Base-by-base conservation (phyloP, 2,888 invertebrate species). In the Drosophila parthenogenetica region DNA sequence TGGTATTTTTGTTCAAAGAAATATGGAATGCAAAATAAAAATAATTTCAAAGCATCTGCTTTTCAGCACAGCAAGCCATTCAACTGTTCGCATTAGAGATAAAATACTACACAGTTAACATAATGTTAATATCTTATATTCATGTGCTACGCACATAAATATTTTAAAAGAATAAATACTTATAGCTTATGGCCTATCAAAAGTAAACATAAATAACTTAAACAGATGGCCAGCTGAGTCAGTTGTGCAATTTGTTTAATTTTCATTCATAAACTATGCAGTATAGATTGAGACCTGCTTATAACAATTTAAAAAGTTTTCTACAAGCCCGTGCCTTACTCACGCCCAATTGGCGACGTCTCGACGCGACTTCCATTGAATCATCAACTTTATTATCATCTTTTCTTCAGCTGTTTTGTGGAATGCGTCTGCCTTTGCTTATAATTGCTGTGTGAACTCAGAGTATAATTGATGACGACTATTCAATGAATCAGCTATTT, bases 371-470 rank as follows among this genome's bases (percentile, higher is more conserved):
- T 48, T 53, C 63, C 54, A 68, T 61, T 79, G 81, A 87, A 61
- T 80, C 81, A 88, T 81, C 74, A 46, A 55, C 71, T 39, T 50
- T 64, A 45, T 55, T 50, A 73, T 81, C 59, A 80, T 65, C 59
- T 49, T 69, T 19, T 16, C 66, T 65, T 73, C 71, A 73, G 64
- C 57, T 79, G 69, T 65, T 69, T 65, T 58, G 19, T 42, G 32
- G 54, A 63, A 48, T 62, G 48, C 14, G 54, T 54, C 58, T 50
- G 49, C 37, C 49, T 43, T 53, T 37, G 66, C 53, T 63, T 49
- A 64, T 69, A 84, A 89, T 81, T 84, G 72, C 69, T 89, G 72
- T 89, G 86, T 67, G 89, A 89, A 79, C 71, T 70, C 62, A 69
- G 57, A 59, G 61, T 45, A 65, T 71, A 81, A 69, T 77, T 84